Base-by-base conservation (phyloP, 2,888 invertebrate species). In the Nesidiocoris tenuis region DNA sequence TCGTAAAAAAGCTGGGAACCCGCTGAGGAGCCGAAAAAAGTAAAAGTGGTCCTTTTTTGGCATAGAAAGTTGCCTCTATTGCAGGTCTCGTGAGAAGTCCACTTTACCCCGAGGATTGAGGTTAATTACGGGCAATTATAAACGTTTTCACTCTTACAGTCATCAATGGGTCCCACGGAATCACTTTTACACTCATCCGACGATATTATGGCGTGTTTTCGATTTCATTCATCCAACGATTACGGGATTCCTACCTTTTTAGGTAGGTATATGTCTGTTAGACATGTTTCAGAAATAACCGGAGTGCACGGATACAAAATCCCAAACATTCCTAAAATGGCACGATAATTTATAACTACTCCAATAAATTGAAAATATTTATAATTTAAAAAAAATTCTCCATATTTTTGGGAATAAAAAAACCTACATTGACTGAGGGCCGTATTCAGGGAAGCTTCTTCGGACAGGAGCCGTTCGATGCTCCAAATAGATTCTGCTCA, bases 141-240 rank as follows among this genome's bases (percentile, higher is more conserved):
- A 16, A 54, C 67, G 23, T 67, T 67, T 67, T 67, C 67, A 67
- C 67, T 67, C 55, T 67, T 67, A 22, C 55, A 67, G 54, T 67
- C 19, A 67, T 67, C 65, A 39, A 39, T 39, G 12, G 39, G 12
- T 39, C 39, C 39, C 39, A 39, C 39, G 39, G 39, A 39, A 21
- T 56, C 67, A 67, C 67, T 67, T 56, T 67, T 55, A 65, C 65
- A 39, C 25, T 25, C n/a, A n/a, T n/a, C n/a, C n/a, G n/a, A n/a
- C 39, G 39, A 39, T 39, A 39, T 39, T 39, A 39, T 39, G 12
- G 39, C 39, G 39, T 39, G 39, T 39, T 39, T 39, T 39, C 39
- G 39, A 7, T 39, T 39, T 39, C 39, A 39, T 39, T 39, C 39
- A n/a, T n/a, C n/a, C n/a, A n/a, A n/a, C 39, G 39, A 39, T 39